Evolutionary conservation across 1,140 invertebrate species (phyloP), one percentile per base, ranked within the genome.

Genomic region (Drosophila erecta): DNA sequence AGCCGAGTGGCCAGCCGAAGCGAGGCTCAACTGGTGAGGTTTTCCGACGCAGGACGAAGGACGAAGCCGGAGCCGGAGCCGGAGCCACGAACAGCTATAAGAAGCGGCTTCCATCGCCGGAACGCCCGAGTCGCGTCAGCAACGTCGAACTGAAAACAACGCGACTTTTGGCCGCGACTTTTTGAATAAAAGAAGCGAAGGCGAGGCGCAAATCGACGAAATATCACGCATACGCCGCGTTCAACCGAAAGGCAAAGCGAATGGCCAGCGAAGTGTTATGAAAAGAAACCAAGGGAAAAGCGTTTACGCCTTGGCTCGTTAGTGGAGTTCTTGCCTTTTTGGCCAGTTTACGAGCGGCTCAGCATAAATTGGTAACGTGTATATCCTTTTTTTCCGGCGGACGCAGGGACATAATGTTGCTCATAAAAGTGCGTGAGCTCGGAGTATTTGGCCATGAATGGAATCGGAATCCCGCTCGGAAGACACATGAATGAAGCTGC

Each of bases 391-490:
- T 33, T 38, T 46, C 24, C 22, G 14, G 5, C 20, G 14, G 44
- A 2, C 10, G 46, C 15, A 20, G 50, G 38, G 41, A 38, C 10
- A 30, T 65, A 59, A 59, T 69, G 60, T 51, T 15, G 15, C 66
- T 70, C 75, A 72, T 79, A 79, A 87, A 83, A 81, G 83, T 87
- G 83, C 83, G 83, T 83, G 81, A 62, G 49, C 59, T 27, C 59
- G 22, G 78, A 70, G 73, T 71, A 78, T 86, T 77, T 76, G 53
- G 43, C 50, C 80, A 87, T 86, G 83, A 85, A 85, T 85, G 81
- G 81, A 83, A 76, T 79, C 61, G 81, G 81, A 83, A 76, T 75
- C 61, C 76, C 56, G 14, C 20, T 10, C 24, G 10, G 65, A 15
- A 40, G 47, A 53, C 20, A 55, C 46, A 81, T 76, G 74, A 74